These are phyloP conservation scores for Pseudolaguvia tuberculata DNA, from an alignment of 2,113 vertebrate genomes.

Conservation along the genomic window DNA sequence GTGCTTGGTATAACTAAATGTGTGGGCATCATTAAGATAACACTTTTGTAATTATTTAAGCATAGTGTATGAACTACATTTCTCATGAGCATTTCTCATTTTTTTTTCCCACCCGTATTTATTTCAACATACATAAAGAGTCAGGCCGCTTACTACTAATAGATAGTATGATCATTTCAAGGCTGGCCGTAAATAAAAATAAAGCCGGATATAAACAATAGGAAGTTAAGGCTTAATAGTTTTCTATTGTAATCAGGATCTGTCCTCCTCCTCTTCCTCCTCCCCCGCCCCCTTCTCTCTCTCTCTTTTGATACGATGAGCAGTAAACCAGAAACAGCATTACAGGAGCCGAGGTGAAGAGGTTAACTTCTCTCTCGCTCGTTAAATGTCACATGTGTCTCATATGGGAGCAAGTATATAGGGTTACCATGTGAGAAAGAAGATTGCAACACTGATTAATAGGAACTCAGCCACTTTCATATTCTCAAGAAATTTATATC, in stretches of 20 bases:
- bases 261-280: too few relatives aligned
- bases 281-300: not conserved
- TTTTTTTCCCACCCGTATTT: not conserved
- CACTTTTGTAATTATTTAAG: slow-evolving; percentile 62
- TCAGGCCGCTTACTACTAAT: not conserved
- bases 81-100: slow-evolving; percentile 14
- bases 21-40: slow-evolving; percentile 64
- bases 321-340: slow-evolving; percentile 8
- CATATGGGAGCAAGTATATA: slow-evolving; percentile 13
- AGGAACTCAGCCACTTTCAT: not conserved
- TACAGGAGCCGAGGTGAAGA: slow-evolving; percentile 15
- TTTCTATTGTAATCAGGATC: not conserved
- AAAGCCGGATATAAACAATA: not conserved
- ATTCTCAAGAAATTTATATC: slow-evolving; percentile 6
- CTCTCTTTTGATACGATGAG: not conserved
- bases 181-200: not conserved
- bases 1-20: slow-evolving; percentile 41
- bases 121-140: not conserved
- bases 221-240: not conserved
- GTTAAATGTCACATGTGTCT: slow-evolving; percentile 35
- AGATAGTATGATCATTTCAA: slow-evolving; percentile 3
- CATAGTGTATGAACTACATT: slow-evolving; percentile 47
- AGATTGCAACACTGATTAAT: slow-evolving; percentile 29
- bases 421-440: slow-evolving; percentile 22
- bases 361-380: slow-evolving; percentile 33